These are phyloP conservation scores for Nyctibius grandis DNA, from an alignment of 2,797 vertebrate species.

Conservation along the genomic window DNA sequence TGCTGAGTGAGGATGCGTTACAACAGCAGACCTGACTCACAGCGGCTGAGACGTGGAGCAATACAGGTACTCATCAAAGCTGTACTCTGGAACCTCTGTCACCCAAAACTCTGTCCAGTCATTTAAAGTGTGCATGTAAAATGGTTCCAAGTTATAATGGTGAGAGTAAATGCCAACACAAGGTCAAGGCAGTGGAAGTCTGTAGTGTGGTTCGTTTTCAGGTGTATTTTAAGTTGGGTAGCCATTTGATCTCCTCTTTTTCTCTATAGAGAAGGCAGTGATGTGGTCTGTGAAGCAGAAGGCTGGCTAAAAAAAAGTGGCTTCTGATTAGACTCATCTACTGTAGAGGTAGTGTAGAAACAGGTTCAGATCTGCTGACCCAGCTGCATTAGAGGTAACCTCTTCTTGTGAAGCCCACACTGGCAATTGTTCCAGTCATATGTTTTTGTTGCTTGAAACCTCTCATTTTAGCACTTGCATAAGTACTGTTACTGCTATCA, in stretches of 20 bases:
- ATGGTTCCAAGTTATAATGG: fast-evolving
- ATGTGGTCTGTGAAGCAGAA: background rate
- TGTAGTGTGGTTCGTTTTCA: background rate
- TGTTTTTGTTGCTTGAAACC: slow-evolving; percentile 2
- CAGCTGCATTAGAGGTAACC: background rate
- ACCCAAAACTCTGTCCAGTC: fast-evolving
- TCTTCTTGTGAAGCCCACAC: background rate
- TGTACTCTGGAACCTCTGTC: background rate
- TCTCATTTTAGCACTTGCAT: slow-evolving; percentile 19
- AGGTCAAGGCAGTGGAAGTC: background rate
- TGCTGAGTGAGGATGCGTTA: background rate
- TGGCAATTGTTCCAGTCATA: background rate
- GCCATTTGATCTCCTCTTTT: background rate
- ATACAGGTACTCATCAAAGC: background rate
- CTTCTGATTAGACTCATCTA: background rate
- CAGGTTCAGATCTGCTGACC: background rate
- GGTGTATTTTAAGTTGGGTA: background rate
- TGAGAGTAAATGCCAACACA: background rate
- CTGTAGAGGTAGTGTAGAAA: background rate
- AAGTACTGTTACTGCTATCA: background rate
- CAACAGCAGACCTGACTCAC: background rate
- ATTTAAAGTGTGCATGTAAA: fast-evolving
- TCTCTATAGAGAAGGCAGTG: background rate
- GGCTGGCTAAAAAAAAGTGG: background rate
- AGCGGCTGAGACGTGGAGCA: fast-evolving